Percentiles rank a stretch among this genome's conserved stretches.
These are phyloP conservation scores for Cathartes aura DNA, from an alignment of 2,113 vertebrate species.

Conservation along the genomic window DNA sequence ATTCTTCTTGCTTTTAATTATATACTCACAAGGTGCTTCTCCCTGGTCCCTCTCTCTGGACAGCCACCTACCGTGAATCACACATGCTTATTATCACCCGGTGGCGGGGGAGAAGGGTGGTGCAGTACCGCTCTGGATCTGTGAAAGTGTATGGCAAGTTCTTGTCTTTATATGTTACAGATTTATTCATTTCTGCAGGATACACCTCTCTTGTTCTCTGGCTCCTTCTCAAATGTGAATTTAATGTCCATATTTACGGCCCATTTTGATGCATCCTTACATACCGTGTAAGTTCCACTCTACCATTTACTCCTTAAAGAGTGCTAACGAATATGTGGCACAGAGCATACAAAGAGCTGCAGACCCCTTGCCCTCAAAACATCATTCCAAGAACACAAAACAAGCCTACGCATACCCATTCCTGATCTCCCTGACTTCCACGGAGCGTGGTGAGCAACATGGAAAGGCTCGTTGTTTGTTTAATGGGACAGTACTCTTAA, in stretches of 20 bases:
- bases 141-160: background rate
- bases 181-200: background rate
- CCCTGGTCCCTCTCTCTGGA: background rate
- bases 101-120: background rate
- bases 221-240: background rate
- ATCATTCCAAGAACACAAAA: background rate
- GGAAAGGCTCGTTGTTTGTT: background rate
- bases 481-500: background rate
- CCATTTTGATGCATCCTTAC: background rate
- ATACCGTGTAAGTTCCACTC: background rate
- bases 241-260: background rate
- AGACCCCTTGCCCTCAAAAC: background rate
- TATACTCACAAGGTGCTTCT: background rate
- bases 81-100: background rate
- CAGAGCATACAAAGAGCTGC: background rate
- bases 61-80: background rate
- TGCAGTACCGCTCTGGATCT: background rate
- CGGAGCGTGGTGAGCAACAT: background rate
- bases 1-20: conserved; percentile 37
- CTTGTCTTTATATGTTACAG: background rate
- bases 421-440: background rate
- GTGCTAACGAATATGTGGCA: background rate
- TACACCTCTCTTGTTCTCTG: background rate
- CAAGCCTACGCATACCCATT: background rate
- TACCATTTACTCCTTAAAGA: background rate